A percentile compares a stretch with the other conserved stretches of the same genome.
Conservation (phyloP, 1,140 invertebrate genomes). For the Colletes gigas region DNA sequence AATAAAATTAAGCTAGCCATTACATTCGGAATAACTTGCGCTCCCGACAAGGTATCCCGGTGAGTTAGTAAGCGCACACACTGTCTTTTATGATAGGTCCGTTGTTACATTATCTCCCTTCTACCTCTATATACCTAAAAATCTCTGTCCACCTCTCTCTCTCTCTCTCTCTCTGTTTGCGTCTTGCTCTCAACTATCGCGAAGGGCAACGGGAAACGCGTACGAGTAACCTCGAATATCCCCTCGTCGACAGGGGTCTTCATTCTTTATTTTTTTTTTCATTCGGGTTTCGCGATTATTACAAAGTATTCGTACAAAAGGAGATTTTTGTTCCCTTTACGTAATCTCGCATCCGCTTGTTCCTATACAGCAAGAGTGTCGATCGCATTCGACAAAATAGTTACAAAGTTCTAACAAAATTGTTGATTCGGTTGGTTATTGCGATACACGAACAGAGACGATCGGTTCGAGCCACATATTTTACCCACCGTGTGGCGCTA, state of each 20-base stretch:
- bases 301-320: constrained; percentile 42
- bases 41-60: constrained; percentile 44
- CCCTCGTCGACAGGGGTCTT: neutral
- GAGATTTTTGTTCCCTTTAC: constrained; percentile 38
- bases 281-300: constrained; percentile 3
- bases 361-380: neutral
- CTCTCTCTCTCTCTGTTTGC: constrained; percentile 35
- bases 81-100: constrained; percentile 75
- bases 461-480: neutral
- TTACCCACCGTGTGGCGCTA: neutral
- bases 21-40: constrained; percentile 53
- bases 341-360: neutral
- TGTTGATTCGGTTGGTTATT: too few relatives aligned
- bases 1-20: constrained; percentile 68
- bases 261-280: neutral
- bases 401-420: neutral
- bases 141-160: constrained; percentile 36
- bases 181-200: constrained; percentile 15
- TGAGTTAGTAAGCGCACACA: constrained; percentile 75
- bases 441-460: neutral
- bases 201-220: neutral
- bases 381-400: neutral
- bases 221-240: neutral
- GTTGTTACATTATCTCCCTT: constrained; percentile 60
- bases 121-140: constrained; percentile 33